phyloP scores from a whole-genome alignment of 2,888 invertebrate genomes.

The Conistra vaccinii region DNA sequence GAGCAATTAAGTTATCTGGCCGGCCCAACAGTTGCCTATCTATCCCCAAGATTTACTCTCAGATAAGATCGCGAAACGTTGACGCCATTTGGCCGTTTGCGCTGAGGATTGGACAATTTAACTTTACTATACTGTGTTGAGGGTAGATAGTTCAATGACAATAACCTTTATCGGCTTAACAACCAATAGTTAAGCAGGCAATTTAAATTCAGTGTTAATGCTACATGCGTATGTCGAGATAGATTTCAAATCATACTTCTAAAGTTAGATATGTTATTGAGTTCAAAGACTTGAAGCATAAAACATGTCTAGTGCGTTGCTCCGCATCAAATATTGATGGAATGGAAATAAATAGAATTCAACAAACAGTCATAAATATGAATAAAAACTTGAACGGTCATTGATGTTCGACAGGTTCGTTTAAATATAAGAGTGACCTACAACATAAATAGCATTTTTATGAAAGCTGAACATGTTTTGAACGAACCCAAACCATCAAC shows the following conservation, averaged over 20 bases:
- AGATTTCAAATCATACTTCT: slow-evolving; percentile 71
- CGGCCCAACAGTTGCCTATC: slow-evolving; percentile 78
- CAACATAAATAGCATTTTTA: slow-evolving; percentile 2
- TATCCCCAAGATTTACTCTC: slow-evolving; percentile 82
- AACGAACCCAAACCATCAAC: slow-evolving; percentile 13
- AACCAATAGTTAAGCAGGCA: slow-evolving; percentile 81
- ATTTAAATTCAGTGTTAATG: slow-evolving; percentile 85
- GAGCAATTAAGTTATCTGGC: slow-evolving; percentile 86
- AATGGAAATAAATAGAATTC: slow-evolving; percentile 52
- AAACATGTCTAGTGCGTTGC: slow-evolving; percentile 57
- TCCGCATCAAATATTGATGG: slow-evolving; percentile 59
- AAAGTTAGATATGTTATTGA: slow-evolving; percentile 68
- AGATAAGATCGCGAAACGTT: slow-evolving; percentile 86
- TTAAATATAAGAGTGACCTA: slow-evolving; percentile 20
- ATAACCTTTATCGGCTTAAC: slow-evolving; percentile 84
- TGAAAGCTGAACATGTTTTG: slow-evolving; percentile 32
- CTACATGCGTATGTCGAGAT: slow-evolving; percentile 64
- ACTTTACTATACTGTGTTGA: slow-evolving; percentile 79
- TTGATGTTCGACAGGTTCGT: slow-evolving; percentile 39
- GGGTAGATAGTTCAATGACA: slow-evolving; percentile 85
- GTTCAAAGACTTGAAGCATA: slow-evolving; percentile 51
- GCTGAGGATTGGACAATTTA: slow-evolving; percentile 86
- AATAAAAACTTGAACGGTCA: slow-evolving; percentile 54
- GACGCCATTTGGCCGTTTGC: slow-evolving; percentile 87
- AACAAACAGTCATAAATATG: slow-evolving; percentile 44